Conservation (phyloP, 2,888 invertebrate genomes). For the Antheraea yamamai region DNA sequence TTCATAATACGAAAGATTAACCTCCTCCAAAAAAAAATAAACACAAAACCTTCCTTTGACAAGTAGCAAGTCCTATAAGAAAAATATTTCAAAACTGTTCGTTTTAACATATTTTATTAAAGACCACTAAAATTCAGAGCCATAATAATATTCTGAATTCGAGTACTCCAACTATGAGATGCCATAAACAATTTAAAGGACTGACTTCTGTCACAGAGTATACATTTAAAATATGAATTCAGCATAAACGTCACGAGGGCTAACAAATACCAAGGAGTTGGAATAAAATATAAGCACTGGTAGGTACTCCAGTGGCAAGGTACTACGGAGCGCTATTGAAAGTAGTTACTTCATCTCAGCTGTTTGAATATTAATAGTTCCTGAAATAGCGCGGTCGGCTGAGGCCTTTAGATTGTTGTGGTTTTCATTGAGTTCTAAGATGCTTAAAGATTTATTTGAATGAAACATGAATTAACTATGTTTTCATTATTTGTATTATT, state of each 20-base stretch:
- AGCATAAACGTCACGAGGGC: slow-evolving; percentile 29
- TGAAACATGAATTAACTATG: neutral
- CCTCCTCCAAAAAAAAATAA: no score
- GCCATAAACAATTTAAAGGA: neutral
- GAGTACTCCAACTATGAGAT: neutral
- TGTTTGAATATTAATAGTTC: slow-evolving; percentile 36
- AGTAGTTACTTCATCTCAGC: slow-evolving; percentile 34
- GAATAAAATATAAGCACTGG: slow-evolving; percentile 35
- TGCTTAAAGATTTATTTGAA: neutral
- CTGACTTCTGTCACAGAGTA: neutral
- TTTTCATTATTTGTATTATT: neutral
- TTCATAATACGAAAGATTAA: no score
- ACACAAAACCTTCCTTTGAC: neutral
- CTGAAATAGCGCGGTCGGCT: slow-evolving; percentile 23
- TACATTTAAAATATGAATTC: slow-evolving; percentile 20
- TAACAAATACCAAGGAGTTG: slow-evolving; percentile 31
- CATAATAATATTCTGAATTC: neutral
- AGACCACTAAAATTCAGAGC: no score
- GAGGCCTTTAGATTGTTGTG: neutral
- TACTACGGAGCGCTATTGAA: slow-evolving; percentile 20
- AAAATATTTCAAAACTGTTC: no score
- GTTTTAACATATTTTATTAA: no score
- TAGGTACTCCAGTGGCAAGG: neutral
- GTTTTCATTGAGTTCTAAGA: slow-evolving; percentile 1
- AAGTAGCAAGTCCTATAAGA: no score